These are phyloP conservation scores for Syngnathoides biaculeatus DNA, from an alignment of 2,113 vertebrate species.

Conservation along the genomic window DNA sequence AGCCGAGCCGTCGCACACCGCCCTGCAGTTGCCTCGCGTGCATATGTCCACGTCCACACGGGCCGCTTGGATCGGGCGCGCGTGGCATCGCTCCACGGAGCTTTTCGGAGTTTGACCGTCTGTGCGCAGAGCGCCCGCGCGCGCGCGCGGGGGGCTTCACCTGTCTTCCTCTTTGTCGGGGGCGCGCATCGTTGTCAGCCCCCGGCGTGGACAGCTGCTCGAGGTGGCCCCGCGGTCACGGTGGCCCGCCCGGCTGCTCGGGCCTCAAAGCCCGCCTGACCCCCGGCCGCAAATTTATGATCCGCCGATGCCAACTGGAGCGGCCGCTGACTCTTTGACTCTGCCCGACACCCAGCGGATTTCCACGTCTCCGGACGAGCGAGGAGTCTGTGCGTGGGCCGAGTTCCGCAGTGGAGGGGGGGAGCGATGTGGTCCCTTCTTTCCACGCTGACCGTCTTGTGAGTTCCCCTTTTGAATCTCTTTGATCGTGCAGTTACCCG, in stretches of 20 bases:
- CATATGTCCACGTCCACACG: slow-evolving; percentile 12
- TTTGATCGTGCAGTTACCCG: slow-evolving; percentile 20
- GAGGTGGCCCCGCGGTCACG: slow-evolving; percentile 69
- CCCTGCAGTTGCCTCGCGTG: not conserved
- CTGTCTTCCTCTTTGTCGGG: slow-evolving; percentile 65
- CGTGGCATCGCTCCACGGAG: slow-evolving; percentile 22
- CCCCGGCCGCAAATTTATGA: slow-evolving; percentile 34
- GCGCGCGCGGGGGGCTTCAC: slow-evolving; percentile 77
- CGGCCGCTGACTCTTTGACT: slow-evolving; percentile 67
- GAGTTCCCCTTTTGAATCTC: slow-evolving; percentile 55
- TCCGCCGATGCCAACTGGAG: slow-evolving; percentile 70
- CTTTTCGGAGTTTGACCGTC: slow-evolving; percentile 43
- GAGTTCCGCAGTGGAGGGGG: slow-evolving; percentile 74
- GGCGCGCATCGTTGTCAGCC: no score
- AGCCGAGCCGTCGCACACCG: no score
- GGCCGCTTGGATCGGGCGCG: slow-evolving; percentile 32
- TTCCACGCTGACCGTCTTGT: slow-evolving; percentile 80
- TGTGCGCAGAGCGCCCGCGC: slow-evolving; percentile 53
- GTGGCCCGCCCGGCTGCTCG: slow-evolving; percentile 58
- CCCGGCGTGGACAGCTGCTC: slow-evolving; percentile 65
- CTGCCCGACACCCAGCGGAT: slow-evolving; percentile 59
- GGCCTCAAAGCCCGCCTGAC: slow-evolving; percentile 41
- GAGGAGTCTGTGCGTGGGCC: slow-evolving; percentile 72
- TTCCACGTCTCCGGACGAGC: slow-evolving; percentile 64
- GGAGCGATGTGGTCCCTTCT: slow-evolving; percentile 79